Base-by-base conservation (phyloP, 2,888 invertebrate species). In the Hirtodrosophila confusa region DNA sequence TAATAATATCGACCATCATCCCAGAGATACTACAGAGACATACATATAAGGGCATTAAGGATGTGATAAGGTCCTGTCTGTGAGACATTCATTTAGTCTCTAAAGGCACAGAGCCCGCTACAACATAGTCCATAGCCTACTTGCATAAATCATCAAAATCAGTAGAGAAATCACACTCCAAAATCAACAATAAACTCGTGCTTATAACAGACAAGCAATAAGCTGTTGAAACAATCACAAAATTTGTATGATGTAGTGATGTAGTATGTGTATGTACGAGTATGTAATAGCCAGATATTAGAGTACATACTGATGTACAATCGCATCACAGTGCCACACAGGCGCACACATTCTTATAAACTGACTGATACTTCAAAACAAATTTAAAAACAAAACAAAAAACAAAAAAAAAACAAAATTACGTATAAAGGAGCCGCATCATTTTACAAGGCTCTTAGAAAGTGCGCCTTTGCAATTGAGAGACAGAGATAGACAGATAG, bases 151-250 rank as follows among this genome's bases (percentile, higher is more conserved):
- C 73, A 66, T 55, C 37, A 31, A 72, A 72, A 45, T 64, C 33
- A 45, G n/a, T n/a, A n/a, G n/a, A n/a, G n/a, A n/a, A n/a, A n/a
- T 27, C 6, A 27, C 4, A 27, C 27, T 27, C 1, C 6, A 5
- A 27, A 27, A 27, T 27, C 27, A 27, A 27, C 27, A 27, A 27
- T 27, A 27, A 27, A 27, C 27, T 27, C 27, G 27, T 27, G 27
- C 27, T 27, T 27, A 27, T 27, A 27, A 4, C 6, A 27, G 6
- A 27, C 4, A 27, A 27, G 27, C 65, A 88, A 88, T 88, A 83
- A 57, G 87, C 75, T 78, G 78, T 74, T 80, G 70, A 88, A 69
- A 86, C 82, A 82, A 82, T 82, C 82, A 86, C 61, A 41, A 51
- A 2, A 44, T 45, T 47, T 56, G 27, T 55, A 50, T 36, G 54